A percentile compares a stretch with the other conserved stretches of the same genome.
Conservation (phyloP, 2,113 vertebrate species). For the Eulemur macaco region DNA sequence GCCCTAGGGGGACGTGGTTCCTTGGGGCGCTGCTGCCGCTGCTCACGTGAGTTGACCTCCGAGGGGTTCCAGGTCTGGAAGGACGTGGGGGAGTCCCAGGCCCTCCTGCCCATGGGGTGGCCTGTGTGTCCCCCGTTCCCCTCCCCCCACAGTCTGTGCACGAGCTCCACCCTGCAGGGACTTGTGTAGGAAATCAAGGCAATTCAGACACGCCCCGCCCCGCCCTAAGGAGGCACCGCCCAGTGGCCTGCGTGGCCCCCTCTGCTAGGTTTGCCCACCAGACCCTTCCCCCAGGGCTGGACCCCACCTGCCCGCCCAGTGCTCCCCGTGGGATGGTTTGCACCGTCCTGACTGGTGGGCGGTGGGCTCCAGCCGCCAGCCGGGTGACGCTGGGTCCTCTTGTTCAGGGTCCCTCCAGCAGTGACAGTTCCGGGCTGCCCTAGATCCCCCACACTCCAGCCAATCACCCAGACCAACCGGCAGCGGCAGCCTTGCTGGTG, state of each 20-base stretch:
- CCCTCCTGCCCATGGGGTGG: too few species aligned
- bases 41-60: neutral
- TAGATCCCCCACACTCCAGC: too few species aligned
- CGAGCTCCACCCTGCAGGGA: too few species aligned
- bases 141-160: too few species aligned
- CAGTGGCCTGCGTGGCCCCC: neutral
- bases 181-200: neutral
- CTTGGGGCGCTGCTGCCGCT: neutral
- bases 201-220: neutral
- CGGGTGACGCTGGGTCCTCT: neutral
- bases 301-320: accelerated
- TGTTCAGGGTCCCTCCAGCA: too few species aligned
- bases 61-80: neutral
- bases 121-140: too few species aligned
- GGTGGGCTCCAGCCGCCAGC: neutral
- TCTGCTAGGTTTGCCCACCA: neutral
- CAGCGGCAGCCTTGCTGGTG: neutral
- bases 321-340: too few species aligned
- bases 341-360: too few species aligned
- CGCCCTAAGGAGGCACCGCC: neutral
- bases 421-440: neutral
- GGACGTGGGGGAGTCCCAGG: too few species aligned
- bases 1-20: neutral
- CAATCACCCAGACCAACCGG: too few species aligned
- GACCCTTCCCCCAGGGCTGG: neutral